A percentile compares a stretch with the other conserved stretches of the same genome.
phyloP scores from a whole-genome alignment of 2,888 invertebrate genomes.

The Coleophora deauratella region DNA sequence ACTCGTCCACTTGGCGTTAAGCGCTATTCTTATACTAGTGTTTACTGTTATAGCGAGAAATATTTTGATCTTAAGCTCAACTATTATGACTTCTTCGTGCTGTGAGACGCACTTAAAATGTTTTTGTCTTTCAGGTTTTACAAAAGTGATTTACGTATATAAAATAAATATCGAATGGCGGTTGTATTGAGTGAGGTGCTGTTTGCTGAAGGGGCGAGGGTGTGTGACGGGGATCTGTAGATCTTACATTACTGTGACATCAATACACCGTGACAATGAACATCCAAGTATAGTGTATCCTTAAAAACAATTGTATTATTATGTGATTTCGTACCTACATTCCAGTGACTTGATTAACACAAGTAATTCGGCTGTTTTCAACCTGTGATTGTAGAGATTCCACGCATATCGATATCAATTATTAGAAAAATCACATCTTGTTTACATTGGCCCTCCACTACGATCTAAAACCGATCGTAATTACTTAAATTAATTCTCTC shows the following conservation, averaged over 20 bases:
- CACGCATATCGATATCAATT: slow-evolving; percentile 31
- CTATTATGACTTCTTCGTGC: too few relatives aligned
- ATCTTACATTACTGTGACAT: slow-evolving; percentile 24
- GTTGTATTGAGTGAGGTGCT: slow-evolving; percentile 7
- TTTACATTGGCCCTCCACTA: slow-evolving; percentile 28
- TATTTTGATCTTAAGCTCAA: too few relatives aligned
- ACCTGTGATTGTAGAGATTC: slow-evolving; percentile 29
- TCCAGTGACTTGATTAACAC: slow-evolving; percentile 34
- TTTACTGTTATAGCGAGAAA: too few relatives aligned
- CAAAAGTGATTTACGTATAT: not conserved
- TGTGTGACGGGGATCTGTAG: not conserved
- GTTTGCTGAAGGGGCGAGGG: slow-evolving; percentile 7
- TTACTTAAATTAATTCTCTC: slow-evolving; percentile 42
- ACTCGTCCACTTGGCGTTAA: too few relatives aligned
- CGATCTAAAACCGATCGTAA: slow-evolving; percentile 23
- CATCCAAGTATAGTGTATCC: slow-evolving; percentile 30
- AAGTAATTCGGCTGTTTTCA: slow-evolving; percentile 48
- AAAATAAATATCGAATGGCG: not conserved
- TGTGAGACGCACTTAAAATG: too few relatives aligned
- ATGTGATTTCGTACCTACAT: slow-evolving; percentile 27
- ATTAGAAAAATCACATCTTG: slow-evolving; percentile 22
- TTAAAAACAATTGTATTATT: slow-evolving; percentile 30
- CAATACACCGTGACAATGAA: slow-evolving; percentile 34
- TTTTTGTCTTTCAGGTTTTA: too few relatives aligned
- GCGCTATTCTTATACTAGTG: too few relatives aligned